These are phyloP conservation scores for Cerastis leucographa DNA, from an alignment of 2,888 invertebrate species.

Conservation along the genomic window DNA sequence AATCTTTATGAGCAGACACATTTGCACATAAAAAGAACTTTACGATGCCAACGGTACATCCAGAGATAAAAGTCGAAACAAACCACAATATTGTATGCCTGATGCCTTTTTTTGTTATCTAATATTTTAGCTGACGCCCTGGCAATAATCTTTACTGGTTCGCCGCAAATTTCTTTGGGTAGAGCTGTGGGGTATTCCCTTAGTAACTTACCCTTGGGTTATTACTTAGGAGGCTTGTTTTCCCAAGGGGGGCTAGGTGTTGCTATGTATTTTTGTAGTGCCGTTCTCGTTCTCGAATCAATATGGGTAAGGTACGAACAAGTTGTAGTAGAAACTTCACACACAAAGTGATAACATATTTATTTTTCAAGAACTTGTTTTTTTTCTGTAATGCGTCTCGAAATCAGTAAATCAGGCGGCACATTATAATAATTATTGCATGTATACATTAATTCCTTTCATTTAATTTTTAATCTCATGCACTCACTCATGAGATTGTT, in stretches of 20 bases:
- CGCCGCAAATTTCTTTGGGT: constrained; percentile 52
- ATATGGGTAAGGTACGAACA: background rate
- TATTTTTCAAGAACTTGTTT: background rate
- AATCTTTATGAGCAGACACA: constrained; percentile 83
- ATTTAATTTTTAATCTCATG: no score
- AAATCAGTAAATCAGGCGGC: background rate
- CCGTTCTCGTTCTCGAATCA: background rate
- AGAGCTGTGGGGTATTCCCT: constrained; percentile 36
- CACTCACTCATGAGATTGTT: background rate
- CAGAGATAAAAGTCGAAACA: constrained; percentile 77
- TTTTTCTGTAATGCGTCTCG: background rate
- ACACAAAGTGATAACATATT: background rate
- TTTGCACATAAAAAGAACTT: constrained; percentile 87
- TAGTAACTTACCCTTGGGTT: constrained; percentile 31
- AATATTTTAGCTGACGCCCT: constrained; percentile 75
- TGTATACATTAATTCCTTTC: no score
- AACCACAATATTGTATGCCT: constrained; percentile 79
- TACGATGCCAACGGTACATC: constrained; percentile 74
- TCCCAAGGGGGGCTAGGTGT: constrained; percentile 13
- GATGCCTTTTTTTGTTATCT: constrained; percentile 77
- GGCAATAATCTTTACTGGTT: constrained; percentile 67
- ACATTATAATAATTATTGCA: no score
- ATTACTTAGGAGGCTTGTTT: constrained; percentile 33
- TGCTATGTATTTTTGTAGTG: constrained; percentile 12
- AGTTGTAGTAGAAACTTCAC: background rate